These are phyloP conservation scores for Bufotes viridis DNA, from an alignment of 2,797 vertebrate genomes.

Conservation along the genomic window DNA sequence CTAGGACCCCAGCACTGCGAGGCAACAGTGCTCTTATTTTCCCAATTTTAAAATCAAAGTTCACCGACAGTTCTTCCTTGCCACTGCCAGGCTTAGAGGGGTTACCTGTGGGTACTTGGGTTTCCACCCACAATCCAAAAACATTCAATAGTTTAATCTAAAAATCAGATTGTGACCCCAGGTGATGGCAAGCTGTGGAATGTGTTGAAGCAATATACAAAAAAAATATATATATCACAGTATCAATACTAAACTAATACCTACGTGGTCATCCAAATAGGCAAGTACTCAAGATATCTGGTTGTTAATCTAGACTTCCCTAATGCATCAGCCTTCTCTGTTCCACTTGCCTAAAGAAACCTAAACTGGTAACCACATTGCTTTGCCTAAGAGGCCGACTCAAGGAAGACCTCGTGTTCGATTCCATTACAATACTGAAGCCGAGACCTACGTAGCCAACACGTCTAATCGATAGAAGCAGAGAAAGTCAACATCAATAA, in stretches of 20 bases:
- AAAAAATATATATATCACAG: background rate
- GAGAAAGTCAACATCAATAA: background rate
- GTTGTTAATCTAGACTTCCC: background rate
- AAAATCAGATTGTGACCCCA: no score
- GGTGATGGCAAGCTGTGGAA: no score
- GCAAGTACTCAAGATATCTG: slow-evolving; percentile 1
- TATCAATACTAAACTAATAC: background rate
- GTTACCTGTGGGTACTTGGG: no score
- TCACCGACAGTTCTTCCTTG: no score
- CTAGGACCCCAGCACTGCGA: no score
- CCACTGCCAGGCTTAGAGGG: no score
- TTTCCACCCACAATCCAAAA: no score
- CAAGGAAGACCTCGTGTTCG: background rate
- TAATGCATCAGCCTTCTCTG: background rate
- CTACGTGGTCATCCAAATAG: background rate
- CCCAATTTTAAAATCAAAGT: no score
- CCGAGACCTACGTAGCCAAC: slow-evolving; percentile 1
- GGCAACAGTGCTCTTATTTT: no score
- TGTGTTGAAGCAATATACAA: background rate
- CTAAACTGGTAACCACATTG: slow-evolving; percentile 9
- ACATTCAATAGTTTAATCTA: no score
- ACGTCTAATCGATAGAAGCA: slow-evolving; percentile 34
- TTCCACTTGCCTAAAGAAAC: slow-evolving; percentile 26
- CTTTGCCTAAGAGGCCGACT: background rate
- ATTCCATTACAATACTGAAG: background rate